phyloP scores from a whole-genome alignment of 64 coral and sea anemone species.

The Trachythela sp. region DNA sequence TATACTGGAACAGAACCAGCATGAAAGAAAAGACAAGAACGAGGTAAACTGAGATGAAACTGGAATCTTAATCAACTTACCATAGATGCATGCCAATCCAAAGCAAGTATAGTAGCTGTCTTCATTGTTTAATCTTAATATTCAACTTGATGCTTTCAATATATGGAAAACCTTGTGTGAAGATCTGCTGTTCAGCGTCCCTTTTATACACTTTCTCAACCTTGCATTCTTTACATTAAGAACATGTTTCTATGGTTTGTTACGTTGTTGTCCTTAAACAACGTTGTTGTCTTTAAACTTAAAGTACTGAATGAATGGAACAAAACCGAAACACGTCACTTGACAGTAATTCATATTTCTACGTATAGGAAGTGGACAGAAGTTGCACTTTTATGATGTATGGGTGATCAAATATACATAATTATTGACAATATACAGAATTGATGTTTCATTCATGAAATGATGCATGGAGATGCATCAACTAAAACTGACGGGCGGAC shows the following conservation, averaged over 20 bases:
- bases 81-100: neutral
- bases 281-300: too few relatives aligned
- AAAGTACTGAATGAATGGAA: too few relatives aligned
- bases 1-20: neutral
- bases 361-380: too few relatives aligned
- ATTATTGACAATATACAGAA: too few relatives aligned
- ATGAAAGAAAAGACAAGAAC: neutral
- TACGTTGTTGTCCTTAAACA: too few relatives aligned
- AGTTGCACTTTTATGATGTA: too few relatives aligned
- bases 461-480: too few relatives aligned
- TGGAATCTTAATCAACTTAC: neutral
- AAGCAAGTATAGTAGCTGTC: neutral
- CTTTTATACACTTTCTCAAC: neutral
- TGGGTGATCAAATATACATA: too few relatives aligned
- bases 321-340: too few relatives aligned
- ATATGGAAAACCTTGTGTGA: neutral
- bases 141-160: neutral
- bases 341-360: too few relatives aligned
- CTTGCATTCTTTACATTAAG: neutral
- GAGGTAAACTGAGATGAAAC: neutral
- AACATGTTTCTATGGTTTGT: neutral
- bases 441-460: too few relatives aligned
- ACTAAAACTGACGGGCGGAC: too few relatives aligned
- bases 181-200: neutral
- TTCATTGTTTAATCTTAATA: neutral